phyloP scores from a whole-genome alignment of 2,888 invertebrate species.

The Scaptomyza tumidula region DNA sequence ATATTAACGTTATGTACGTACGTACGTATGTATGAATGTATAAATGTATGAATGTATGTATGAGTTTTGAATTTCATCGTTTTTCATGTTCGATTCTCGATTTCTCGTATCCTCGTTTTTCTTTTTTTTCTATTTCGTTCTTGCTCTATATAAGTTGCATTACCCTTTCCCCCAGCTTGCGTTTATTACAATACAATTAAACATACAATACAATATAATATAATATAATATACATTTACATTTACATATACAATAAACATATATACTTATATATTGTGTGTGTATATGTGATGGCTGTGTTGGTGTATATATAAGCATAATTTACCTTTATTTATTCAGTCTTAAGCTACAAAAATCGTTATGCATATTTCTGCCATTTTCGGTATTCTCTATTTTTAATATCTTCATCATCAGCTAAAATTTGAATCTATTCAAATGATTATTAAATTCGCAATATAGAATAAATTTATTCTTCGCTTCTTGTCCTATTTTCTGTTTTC shows the following conservation, averaged over 20 bases:
- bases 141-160: conserved; percentile 68
- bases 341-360: conserved; percentile 80
- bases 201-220: conserved; percentile 55
- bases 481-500: conserved; percentile 6
- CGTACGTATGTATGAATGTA: conserved; percentile 18
- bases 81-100: conserved; percentile 25
- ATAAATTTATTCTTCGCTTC: conserved; percentile 27
- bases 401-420: conserved; percentile 39
- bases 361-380: conserved; percentile 68
- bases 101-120: conserved; percentile 2
- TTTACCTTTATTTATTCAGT: conserved; percentile 78
- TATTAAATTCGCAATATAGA: conserved; percentile 72
- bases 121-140: conserved; percentile 3
- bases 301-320: conserved; percentile 67
- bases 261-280: conserved; percentile 18
- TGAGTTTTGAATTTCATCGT: conserved; percentile 21
- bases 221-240: conserved; percentile 9
- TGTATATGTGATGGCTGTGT: conserved; percentile 35
- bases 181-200: conserved; percentile 73
- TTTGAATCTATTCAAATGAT: conserved; percentile 72
- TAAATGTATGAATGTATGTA: conserved; percentile 5
- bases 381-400: conserved; percentile 8
- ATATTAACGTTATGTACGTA: conserved; percentile 42
- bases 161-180: conserved; percentile 78
- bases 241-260: conserved; percentile 18